These are phyloP conservation scores for Congeria kusceri DNA, from an alignment of 2,888 invertebrate species.

Conservation along the genomic window DNA sequence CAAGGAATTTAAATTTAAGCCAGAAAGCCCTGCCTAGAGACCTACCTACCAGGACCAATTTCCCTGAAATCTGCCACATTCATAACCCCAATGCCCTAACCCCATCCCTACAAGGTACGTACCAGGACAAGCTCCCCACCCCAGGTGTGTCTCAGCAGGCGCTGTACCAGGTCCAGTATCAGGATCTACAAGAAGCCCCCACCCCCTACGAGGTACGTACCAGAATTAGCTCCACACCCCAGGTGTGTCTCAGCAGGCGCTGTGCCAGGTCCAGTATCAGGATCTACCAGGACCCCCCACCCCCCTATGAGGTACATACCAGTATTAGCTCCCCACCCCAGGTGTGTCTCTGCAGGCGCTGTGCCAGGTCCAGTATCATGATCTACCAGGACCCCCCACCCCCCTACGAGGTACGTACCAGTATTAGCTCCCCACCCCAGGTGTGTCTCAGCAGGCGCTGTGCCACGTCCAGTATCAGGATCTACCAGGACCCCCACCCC, in stretches of 20 bases:
- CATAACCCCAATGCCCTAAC: no score
- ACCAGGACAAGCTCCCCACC: slow-evolving; percentile 79
- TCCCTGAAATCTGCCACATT: no score
- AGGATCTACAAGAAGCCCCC: no score
- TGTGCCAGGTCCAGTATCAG: slow-evolving; percentile 93
- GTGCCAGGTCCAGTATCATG: slow-evolving; percentile 94
- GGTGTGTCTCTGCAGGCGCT: slow-evolving; percentile 76
- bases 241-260: slow-evolving; percentile 76
- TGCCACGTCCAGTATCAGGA: slow-evolving; percentile 95
- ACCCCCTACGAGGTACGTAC: slow-evolving; percentile 91
- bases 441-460: slow-evolving; percentile 77
- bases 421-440: slow-evolving; percentile 76
- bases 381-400: no score
- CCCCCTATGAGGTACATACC: slow-evolving; percentile 91
- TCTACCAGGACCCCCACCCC: no score
- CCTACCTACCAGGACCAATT: no score
- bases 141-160: slow-evolving; percentile 78
- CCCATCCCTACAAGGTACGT: slow-evolving; percentile 45
- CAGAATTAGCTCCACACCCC: slow-evolving; percentile 77
- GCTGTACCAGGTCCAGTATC: slow-evolving; percentile 91
- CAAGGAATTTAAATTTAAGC: no score
- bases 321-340: slow-evolving; percentile 78
- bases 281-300: no score
- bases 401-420: slow-evolving; percentile 90
- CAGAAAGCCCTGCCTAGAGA: no score